These are phyloP conservation scores for Drosophila kanekoi DNA, from an alignment of 2,888 invertebrate species.

Conservation along the genomic window DNA sequence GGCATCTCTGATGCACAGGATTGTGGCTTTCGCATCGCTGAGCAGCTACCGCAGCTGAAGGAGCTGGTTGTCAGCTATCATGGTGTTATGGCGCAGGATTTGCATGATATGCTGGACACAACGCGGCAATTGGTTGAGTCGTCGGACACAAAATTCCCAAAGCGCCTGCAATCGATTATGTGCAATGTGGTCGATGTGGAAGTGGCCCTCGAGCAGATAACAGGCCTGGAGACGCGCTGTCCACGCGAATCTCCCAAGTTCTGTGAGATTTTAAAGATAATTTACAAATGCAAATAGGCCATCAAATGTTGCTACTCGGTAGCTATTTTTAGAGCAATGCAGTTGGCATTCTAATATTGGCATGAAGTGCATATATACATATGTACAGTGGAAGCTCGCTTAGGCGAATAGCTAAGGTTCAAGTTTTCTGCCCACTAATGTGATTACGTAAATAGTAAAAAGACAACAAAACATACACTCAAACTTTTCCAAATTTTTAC, in stretches of 20 bases:
- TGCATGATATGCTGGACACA: conserved; percentile 50
- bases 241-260: conserved; percentile 61
- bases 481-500: background rate
- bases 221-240: conserved; percentile 63
- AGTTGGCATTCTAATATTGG: conserved; percentile 12
- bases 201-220: conserved; percentile 64
- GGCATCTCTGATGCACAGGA: conserved; percentile 64
- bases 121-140: conserved; percentile 43
- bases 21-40: conserved; percentile 63
- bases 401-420: background rate
- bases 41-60: conserved; percentile 49
- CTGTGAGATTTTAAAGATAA: conserved; percentile 60
- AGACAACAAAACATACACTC: conserved; percentile 1
- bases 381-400: conserved; percentile 2
- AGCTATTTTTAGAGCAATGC: conserved; percentile 5
- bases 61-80: conserved; percentile 66
- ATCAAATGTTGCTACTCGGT: conserved; percentile 10
- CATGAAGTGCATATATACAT: background rate
- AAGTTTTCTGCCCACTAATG: background rate
- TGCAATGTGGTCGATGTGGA: conserved; percentile 70
- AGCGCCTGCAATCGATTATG: conserved; percentile 59
- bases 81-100: conserved; percentile 43
- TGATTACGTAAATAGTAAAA: background rate
- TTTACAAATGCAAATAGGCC: conserved; percentile 56
- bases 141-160: conserved; percentile 34